Evolutionary conservation across 2,888 invertebrate species (phyloP).

Genomic region (Diarsia rubi): DNA sequence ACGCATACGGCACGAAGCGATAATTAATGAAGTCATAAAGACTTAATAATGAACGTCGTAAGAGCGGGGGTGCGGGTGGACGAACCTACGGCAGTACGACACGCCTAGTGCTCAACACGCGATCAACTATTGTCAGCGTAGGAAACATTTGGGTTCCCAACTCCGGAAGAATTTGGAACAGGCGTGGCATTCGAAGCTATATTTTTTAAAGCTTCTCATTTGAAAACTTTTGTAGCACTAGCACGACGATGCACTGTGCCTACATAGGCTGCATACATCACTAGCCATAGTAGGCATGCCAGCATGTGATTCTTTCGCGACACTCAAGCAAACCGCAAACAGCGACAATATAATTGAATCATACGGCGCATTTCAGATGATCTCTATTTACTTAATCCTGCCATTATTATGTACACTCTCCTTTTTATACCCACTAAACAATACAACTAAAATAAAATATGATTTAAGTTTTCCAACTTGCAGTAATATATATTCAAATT

Average conservation of each 20-base stretch:
- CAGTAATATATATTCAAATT: no score
- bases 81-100: conserved; percentile 15
- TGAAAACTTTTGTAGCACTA: conserved; percentile 4
- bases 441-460: no score
- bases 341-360: conserved; percentile 26
- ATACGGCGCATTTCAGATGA: conserved; percentile 15
- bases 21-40: conserved; percentile 21
- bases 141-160: conserved; percentile 14
- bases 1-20: conserved; percentile 15
- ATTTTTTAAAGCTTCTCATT: not conserved
- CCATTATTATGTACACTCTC: conserved; percentile 3
- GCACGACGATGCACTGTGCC: conserved; percentile 10
- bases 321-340: conserved; percentile 5
- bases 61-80: conserved; percentile 24
- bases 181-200: not conserved
- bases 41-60: conserved; percentile 21
- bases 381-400: conserved; percentile 15
- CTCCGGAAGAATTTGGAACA: not conserved
- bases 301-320: conserved; percentile 31
- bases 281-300: conserved; percentile 11
- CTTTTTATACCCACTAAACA: not conserved
- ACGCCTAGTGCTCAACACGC: conserved; percentile 27
- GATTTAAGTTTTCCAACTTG: no score
- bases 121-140: conserved; percentile 17
- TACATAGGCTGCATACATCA: not conserved